Percentiles rank a stretch among this genome's conserved stretches.
Conservation (phyloP, 2,888 invertebrate species). For the Tuberolachnus salignus region DNA sequence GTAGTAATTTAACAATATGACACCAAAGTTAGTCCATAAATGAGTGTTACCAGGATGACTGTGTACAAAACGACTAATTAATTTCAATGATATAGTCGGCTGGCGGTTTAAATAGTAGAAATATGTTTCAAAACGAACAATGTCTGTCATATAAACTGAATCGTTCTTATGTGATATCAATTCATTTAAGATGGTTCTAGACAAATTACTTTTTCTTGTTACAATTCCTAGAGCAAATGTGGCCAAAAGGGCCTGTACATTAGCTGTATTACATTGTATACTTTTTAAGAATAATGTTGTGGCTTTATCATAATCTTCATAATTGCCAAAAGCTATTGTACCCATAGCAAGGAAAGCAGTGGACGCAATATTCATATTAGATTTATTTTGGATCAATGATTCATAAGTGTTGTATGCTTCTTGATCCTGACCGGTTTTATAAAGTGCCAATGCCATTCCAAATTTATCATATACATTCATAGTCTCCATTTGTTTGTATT, state of each 20-base stretch:
- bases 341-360: constrained; percentile 45
- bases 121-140: constrained; percentile 45
- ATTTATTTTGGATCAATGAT: constrained; percentile 9
- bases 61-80: constrained; percentile 35
- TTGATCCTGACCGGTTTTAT: constrained; percentile 26
- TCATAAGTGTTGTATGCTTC: constrained; percentile 35
- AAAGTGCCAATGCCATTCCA: constrained; percentile 31
- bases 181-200: constrained; percentile 33
- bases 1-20: constrained; percentile 35
- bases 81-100: constrained; percentile 19
- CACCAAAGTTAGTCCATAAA: constrained; percentile 39
- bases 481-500: constrained; percentile 2
- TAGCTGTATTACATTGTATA: constrained; percentile 30
- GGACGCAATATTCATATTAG: constrained; percentile 13
- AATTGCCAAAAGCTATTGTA: constrained; percentile 20
- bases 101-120: constrained; percentile 47
- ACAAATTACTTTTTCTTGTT: constrained; percentile 25
- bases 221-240: constrained; percentile 45
- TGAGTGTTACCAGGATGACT: constrained; percentile 26
- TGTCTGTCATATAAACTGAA: constrained; percentile 24
- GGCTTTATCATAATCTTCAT: constrained; percentile 28
- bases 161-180: constrained; percentile 14
- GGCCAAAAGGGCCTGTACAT: constrained; percentile 43
- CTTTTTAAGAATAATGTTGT: constrained; percentile 39
- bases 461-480: constrained; percentile 25